Base-by-base conservation (phyloP, 2,113 vertebrate species). In the Felis chaus region DNA sequence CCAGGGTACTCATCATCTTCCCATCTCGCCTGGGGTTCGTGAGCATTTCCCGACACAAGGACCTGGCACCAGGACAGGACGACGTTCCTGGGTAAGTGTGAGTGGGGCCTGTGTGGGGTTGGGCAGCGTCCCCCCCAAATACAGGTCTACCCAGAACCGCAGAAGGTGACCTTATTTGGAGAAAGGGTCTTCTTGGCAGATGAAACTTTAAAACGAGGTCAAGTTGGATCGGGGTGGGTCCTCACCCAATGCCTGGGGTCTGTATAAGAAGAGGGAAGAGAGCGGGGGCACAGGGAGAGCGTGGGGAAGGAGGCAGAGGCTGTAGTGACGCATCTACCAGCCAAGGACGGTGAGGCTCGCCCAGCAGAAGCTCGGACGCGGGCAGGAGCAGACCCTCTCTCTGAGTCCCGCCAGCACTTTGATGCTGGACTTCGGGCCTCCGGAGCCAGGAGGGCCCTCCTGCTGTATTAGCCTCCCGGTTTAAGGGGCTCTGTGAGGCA, bases 261-360 rank as follows among this genome's bases (percentile, higher is more conserved):
- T 39, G n/a, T 61, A 11, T 18, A 13, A 19, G 65, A 36, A 69
- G 29, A 82, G 14, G 11, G 48, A 36, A 36, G 19, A 57, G 57
- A 16, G 19, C 21, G 25, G 19, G 45, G 50, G 82, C 14, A n/a
- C 36, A 21, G 65, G 14, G 33, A 55, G 4, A 25, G 25, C 0
- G 2, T 23, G 53, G 19, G 13, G 65, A 91, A 10, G 76, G 79
- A 41, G 50, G 48, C 29, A n/a, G 50, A 48, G 29, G 21, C 36
- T 19, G 6, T 21, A 65, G 14, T 33, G 36, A 16, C 1, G 2
- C 0, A 0, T 82, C 12, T 41, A 7, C 21, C 13, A 31, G 68
- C 31, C 23, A 11, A 55, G 50, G 13, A 16, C 18, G 8, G 11
- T 13, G 53, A 73, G 79, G 6, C 45, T 25, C 19, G 36, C 10